phyloP scores from a whole-genome alignment of 2,888 invertebrate species.

The Iphiclides podalirius region DNA sequence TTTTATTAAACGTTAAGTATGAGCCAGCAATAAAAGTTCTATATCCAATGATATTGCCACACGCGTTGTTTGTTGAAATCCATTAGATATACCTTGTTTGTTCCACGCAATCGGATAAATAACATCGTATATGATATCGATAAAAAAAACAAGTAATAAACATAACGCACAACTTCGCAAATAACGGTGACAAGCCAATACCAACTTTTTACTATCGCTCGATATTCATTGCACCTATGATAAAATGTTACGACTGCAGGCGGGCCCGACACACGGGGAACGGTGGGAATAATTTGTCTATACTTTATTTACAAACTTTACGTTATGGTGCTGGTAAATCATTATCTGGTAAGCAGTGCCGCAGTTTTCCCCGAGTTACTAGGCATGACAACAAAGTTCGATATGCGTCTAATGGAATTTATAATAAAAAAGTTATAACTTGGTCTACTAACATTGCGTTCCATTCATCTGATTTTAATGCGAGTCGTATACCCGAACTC shows the following conservation, averaged over 20 bases:
- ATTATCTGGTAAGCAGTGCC: conserved; percentile 48
- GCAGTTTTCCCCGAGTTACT: no score
- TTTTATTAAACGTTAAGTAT: no score
- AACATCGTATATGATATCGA: conserved; percentile 32
- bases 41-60: no score
- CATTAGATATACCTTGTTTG: no score
- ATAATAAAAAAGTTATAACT: no score
- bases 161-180: conserved; percentile 55
- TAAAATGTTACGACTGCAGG: conserved; percentile 66
- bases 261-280: conserved; percentile 45
- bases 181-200: conserved; percentile 49
- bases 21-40: no score
- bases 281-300: conserved; percentile 58
- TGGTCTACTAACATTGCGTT: no score
- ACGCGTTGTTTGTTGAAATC: no score
- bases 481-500: no score
- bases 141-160: conserved; percentile 60
- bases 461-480: no score
- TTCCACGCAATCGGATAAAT: conserved; percentile 5
- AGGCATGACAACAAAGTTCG: no score
- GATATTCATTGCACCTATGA: conserved; percentile 77
- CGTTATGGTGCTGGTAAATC: conserved; percentile 57
- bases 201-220: conserved; percentile 68
- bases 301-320: conserved; percentile 75
- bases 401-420: no score